Percentiles rank a stretch among this genome's conserved stretches.
phyloP scores from a whole-genome alignment of 2,113 vertebrate species.

The Nanorana parkeri region DNA sequence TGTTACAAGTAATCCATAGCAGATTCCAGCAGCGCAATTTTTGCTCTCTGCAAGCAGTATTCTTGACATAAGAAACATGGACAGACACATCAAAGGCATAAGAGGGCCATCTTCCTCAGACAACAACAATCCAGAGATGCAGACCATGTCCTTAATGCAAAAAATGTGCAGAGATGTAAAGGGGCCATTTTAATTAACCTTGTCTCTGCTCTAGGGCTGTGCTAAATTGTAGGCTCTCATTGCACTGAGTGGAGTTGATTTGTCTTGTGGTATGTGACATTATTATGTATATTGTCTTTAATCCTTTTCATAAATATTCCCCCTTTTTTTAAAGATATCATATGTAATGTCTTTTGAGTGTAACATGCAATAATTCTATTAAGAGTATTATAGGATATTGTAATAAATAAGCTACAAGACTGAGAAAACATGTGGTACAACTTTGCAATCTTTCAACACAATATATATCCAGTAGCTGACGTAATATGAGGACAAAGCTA shows the following conservation, averaged over 20 bases:
- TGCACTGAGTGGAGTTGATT: conserved; percentile 19
- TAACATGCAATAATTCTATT: conserved; percentile 25
- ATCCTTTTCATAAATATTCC: not conserved
- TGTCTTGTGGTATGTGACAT: not conserved
- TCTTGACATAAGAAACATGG: conserved; percentile 12
- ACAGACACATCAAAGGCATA: conserved; percentile 33
- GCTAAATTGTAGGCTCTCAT: not conserved
- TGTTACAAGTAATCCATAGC: not conserved
- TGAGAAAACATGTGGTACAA: conserved; percentile 29
- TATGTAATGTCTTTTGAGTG: not conserved
- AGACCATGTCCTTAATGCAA: conserved; percentile 13
- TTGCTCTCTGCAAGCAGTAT: conserved; percentile 13
- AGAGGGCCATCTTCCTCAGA: not conserved
- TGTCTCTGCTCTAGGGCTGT: conserved; percentile 7
- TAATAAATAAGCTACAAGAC: conserved; percentile 38
- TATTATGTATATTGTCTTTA: conserved; percentile 15
- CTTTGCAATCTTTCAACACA: no score
- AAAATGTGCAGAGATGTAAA: conserved; percentile 35
- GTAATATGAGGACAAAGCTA: no score
- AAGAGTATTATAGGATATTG: not conserved
- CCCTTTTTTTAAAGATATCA: conserved; percentile 8
- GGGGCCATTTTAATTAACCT: conserved; percentile 44
- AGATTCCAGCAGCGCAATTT: conserved; percentile 2
- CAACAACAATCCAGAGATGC: conserved; percentile 12
- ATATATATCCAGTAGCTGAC: not conserved